phyloP scores from a whole-genome alignment of 2,888 invertebrate species.

The Rhagonycha lutea region DNA sequence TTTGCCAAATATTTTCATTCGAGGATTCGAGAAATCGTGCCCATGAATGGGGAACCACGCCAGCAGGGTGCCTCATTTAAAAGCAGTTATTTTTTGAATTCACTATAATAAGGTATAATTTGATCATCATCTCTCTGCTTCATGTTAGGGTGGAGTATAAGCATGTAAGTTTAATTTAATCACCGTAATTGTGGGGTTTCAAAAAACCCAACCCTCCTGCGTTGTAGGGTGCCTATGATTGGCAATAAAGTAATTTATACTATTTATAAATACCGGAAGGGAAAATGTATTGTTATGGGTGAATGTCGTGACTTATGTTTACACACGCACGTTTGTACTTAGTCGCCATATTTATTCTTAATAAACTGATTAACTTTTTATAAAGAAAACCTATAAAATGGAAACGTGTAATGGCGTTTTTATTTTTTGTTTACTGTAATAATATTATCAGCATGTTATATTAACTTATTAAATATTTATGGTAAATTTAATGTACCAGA shows the following conservation, averaged over 20 bases:
- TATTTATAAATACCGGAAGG: constrained; percentile 27
- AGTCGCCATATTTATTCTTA: constrained; percentile 20
- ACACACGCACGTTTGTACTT: constrained; percentile 21
- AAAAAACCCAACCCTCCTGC: constrained; percentile 23
- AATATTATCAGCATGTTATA: background rate
- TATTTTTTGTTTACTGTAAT: background rate
- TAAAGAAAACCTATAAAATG: constrained; percentile 8
- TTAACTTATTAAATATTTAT: background rate
- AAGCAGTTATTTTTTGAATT: constrained; percentile 31
- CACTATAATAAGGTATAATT: background rate
- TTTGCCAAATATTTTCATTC: constrained; percentile 46
- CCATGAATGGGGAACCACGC: constrained; percentile 23
- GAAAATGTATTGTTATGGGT: constrained; percentile 36
- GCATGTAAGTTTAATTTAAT: constrained; percentile 1
- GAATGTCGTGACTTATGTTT: constrained; percentile 33
- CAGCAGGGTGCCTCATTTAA: constrained; percentile 34
- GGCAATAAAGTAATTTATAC: constrained; percentile 26
- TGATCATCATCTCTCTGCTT: background rate
- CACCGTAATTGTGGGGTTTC: background rate
- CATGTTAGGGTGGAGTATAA: background rate
- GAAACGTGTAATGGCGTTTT: background rate
- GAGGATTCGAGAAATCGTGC: constrained; percentile 42
- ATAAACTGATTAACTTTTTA: constrained; percentile 16
- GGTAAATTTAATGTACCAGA: background rate
- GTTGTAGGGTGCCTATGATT: constrained; percentile 17